Evolutionary conservation across 2,888 invertebrate species (phyloP).

Genomic region (Carcina quercana): DNA sequence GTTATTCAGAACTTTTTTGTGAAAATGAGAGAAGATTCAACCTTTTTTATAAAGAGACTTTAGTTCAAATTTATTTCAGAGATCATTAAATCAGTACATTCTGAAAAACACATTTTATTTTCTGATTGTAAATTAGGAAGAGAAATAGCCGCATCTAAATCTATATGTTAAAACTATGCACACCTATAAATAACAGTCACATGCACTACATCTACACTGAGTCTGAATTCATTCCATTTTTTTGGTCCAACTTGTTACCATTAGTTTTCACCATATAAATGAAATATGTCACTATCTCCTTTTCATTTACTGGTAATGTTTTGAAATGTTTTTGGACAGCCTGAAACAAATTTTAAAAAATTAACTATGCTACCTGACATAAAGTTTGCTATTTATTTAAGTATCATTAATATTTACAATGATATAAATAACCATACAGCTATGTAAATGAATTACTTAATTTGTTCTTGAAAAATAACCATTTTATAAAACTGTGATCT

Average conservation of each 20-base stretch:
- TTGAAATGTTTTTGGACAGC: constrained; percentile 96
- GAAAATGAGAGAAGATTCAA: too few species aligned
- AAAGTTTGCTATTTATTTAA: too few species aligned
- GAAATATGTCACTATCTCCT: constrained; percentile 95
- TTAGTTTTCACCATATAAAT: constrained; percentile 97
- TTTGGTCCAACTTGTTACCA: constrained; percentile 89
- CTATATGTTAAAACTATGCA: constrained; percentile 39
- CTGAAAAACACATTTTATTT: constrained; percentile 24
- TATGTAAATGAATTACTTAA: too few species aligned
- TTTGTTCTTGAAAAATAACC: too few species aligned
- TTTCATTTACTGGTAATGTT: constrained; percentile 94
- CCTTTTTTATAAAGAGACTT: too few species aligned
- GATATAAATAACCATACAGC: too few species aligned
- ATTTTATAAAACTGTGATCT: too few species aligned
- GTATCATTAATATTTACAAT: too few species aligned
- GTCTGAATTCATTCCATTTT: constrained; percentile 83
- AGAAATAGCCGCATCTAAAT: constrained; percentile 31
- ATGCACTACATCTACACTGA: constrained; percentile 45
- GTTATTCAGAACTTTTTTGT: too few species aligned
- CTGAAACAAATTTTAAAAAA: constrained; percentile 59
- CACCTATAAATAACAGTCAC: constrained; percentile 38
- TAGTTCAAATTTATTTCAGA: too few species aligned
- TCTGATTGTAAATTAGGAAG: constrained; percentile 38
- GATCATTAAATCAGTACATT: too few species aligned
- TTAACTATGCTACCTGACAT: background rate